Evolutionary conservation across 2,113 vertebrate species (phyloP).

Genomic region (Aegithalos caudatus): DNA sequence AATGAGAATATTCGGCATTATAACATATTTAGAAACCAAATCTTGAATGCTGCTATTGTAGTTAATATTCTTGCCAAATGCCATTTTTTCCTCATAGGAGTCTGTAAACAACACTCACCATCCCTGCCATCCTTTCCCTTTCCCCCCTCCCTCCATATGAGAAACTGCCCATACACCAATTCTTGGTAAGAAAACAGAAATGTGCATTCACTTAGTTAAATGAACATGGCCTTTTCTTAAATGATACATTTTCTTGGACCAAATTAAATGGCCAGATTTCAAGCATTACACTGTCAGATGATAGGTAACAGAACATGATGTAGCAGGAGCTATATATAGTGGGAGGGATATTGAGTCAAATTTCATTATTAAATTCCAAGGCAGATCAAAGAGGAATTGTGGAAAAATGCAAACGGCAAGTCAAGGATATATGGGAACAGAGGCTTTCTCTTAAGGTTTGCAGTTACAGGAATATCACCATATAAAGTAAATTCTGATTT

Average conservation of each 20-base stretch:
- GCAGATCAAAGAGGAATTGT: constrained; percentile 48
- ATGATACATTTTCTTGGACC: constrained; percentile 51
- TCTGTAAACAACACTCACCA: constrained; percentile 1
- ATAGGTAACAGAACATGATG: constrained; percentile 54
- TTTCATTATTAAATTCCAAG: constrained; percentile 33
- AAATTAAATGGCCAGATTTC: constrained; percentile 61
- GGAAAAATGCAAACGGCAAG: constrained; percentile 50
- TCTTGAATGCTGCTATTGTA: constrained; percentile 38
- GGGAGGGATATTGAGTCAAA: constrained; percentile 27
- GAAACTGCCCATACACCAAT: not conserved
- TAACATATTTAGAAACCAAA: constrained; percentile 4
- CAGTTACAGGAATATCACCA: constrained; percentile 26
- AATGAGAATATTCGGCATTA: constrained; percentile 50
- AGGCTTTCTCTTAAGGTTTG: constrained; percentile 21
- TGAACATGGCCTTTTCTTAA: constrained; percentile 20
- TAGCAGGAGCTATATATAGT: constrained; percentile 33
- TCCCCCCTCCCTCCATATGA: not conserved
- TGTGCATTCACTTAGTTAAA: constrained; percentile 57
- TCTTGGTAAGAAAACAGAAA: constrained; percentile 48
- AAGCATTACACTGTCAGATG: constrained; percentile 57
- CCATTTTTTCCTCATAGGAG: constrained; percentile 6
- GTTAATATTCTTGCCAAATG: constrained; percentile 14
- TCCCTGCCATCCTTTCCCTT: not conserved
- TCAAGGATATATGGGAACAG: constrained; percentile 17
- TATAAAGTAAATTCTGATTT: constrained; percentile 48